Conservation (phyloP, 2,888 invertebrate species). For the Agrotis puta region DNA sequence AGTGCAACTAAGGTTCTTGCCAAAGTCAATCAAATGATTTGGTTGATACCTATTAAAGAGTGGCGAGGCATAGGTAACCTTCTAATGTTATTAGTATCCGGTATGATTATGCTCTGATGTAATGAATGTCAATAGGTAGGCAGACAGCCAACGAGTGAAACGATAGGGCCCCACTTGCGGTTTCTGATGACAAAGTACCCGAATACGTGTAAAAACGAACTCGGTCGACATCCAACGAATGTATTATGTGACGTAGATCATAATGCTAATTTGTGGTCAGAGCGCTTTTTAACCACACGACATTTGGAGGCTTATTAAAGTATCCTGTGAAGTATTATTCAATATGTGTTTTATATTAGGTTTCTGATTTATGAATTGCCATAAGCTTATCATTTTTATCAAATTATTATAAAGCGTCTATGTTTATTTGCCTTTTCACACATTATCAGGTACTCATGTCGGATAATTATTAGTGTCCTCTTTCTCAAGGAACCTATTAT, state of each 20-base stretch:
- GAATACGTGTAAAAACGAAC: slow-evolving; percentile 41
- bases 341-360: slow-evolving; percentile 14
- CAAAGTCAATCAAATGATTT: slow-evolving; percentile 39
- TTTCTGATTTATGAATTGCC: slow-evolving; percentile 23
- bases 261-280: slow-evolving; percentile 60
- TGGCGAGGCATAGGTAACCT: slow-evolving; percentile 73
- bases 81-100: slow-evolving; percentile 82
- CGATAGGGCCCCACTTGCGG: slow-evolving; percentile 68
- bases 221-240: slow-evolving; percentile 47
- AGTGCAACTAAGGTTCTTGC: slow-evolving; percentile 6
- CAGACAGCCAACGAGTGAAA: slow-evolving; percentile 62
- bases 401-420: neutral
- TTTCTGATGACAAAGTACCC: slow-evolving; percentile 57
- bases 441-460: neutral
- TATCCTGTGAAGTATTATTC: slow-evolving; percentile 26
- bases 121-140: slow-evolving; percentile 77
- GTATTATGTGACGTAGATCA: slow-evolving; percentile 52
- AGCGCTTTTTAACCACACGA: slow-evolving; percentile 38
- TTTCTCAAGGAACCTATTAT: slow-evolving; percentile 32
- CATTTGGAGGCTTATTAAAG: slow-evolving; percentile 36
- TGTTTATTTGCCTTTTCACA: slow-evolving; percentile 11
- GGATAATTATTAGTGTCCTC: slow-evolving; percentile 15
- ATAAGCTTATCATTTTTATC: slow-evolving; percentile 3
- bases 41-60: slow-evolving; percentile 69
- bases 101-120: slow-evolving; percentile 82